phyloP scores from a whole-genome alignment of 1,140 invertebrate genomes.

The Phenacoccus solenopsis region DNA sequence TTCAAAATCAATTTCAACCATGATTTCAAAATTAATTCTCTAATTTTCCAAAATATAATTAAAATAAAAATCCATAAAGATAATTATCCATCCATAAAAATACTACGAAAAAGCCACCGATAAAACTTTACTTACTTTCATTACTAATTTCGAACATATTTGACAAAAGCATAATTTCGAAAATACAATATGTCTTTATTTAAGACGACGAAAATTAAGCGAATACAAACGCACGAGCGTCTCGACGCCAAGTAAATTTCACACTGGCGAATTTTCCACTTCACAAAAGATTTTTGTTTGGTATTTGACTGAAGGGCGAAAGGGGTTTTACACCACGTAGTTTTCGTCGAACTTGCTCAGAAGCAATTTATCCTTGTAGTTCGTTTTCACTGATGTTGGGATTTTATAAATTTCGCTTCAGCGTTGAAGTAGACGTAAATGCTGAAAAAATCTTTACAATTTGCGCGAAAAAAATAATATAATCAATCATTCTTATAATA shows the following conservation, averaged over 20 bases:
- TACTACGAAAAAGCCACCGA: too few species aligned
- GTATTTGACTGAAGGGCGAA: background rate
- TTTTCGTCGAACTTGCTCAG: background rate
- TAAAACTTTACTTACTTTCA: background rate
- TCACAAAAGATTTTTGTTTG: background rate
- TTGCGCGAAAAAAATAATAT: background rate
- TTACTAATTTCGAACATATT: too few species aligned
- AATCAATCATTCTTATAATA: too few species aligned
- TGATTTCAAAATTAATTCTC: too few species aligned
- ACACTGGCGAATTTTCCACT: background rate
- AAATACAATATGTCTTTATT: too few species aligned
- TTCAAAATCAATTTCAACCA: too few species aligned
- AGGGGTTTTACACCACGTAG: background rate
- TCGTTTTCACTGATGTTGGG: background rate
- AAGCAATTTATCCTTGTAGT: background rate
- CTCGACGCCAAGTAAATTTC: background rate
- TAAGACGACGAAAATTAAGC: background rate
- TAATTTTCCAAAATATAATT: too few species aligned
- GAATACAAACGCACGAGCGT: background rate
- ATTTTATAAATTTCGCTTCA: background rate
- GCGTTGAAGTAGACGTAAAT: background rate
- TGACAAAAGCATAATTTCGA: too few species aligned
- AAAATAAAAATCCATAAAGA: too few species aligned
- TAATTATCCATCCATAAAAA: too few species aligned
- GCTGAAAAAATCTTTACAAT: background rate